A percentile compares a stretch with the other conserved stretches of the same genome.
These are phyloP conservation scores for Lithophane socia DNA, from an alignment of 2,888 invertebrate genomes.

Conservation along the genomic window DNA sequence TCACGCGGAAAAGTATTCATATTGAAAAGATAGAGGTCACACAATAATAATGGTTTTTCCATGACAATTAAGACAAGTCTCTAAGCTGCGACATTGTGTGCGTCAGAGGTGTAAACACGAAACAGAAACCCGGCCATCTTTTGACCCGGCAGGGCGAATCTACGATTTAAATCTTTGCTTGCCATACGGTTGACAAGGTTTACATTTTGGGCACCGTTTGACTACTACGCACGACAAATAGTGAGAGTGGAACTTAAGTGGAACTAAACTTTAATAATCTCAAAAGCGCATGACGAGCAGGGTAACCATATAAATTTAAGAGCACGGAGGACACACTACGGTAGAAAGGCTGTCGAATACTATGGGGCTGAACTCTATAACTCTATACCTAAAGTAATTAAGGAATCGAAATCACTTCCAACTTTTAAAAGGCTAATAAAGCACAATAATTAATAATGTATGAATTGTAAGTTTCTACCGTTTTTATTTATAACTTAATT, in stretches of 20 bases:
- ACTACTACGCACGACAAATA: not conserved
- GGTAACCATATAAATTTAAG: too few relatives aligned
- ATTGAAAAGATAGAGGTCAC: not conserved
- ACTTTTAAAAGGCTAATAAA: too few relatives aligned
- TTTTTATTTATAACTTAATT: too few relatives aligned
- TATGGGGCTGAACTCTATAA: too few relatives aligned
- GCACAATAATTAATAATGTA: too few relatives aligned
- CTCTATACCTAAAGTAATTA: too few relatives aligned
- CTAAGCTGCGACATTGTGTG: not conserved
- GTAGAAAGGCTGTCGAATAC: too few relatives aligned
- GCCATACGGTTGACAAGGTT: not conserved
- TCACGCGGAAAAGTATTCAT: rapidly evolving
- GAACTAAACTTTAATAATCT: not conserved
- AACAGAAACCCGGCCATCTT: not conserved
- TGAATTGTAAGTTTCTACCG: too few relatives aligned
- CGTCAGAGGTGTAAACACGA: not conserved
- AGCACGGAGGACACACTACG: too few relatives aligned
- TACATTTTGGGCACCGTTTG: not conserved
- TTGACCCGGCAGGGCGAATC: not conserved
- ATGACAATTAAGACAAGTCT: not conserved
- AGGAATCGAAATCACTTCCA: too few relatives aligned
- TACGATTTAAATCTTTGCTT: not conserved
- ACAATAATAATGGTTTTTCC: not conserved
- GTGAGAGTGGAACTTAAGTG: not conserved
- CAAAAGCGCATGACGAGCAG: too few relatives aligned